Conservation (phyloP, 2,113 vertebrate genomes). For the Paedocypris sp. region DNA sequence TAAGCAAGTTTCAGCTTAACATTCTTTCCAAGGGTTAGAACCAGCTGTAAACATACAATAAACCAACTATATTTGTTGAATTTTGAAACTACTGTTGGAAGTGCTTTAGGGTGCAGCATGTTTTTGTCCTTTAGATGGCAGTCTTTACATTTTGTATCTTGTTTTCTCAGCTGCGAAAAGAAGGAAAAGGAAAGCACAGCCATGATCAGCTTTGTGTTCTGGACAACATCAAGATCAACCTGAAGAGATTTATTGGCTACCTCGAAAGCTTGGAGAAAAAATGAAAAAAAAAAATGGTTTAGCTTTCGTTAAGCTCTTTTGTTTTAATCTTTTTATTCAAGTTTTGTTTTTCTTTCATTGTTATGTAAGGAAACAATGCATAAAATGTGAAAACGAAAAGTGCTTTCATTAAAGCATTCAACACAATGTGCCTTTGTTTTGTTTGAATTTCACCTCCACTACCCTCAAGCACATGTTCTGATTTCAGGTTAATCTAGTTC, state of each 20-base stretch:
- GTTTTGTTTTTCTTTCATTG: neutral
- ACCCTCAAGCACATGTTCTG: no score
- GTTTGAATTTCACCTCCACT: no score
- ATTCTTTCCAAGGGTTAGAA: no score
- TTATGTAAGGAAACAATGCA: neutral
- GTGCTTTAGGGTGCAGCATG: neutral
- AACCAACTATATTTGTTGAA: no score
- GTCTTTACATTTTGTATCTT: slow-evolving; percentile 8
- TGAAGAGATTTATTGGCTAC: slow-evolving; percentile 88
- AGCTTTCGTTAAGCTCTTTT: neutral
- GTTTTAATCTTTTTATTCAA: neutral
- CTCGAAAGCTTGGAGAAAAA: slow-evolving; percentile 71
- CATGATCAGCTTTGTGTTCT: slow-evolving; percentile 86
- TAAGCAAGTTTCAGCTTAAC: neutral
- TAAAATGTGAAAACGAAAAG: neutral
- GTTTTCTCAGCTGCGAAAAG: slow-evolving; percentile 75
- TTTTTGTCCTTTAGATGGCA: slow-evolving; percentile 5
- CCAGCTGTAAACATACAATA: no score
- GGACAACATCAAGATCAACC: slow-evolving; percentile 87
- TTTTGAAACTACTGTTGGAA: no score
- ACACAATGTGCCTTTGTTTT: neutral
- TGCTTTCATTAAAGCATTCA: slow-evolving; percentile 12
- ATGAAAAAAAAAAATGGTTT: slow-evolving; percentile 20
- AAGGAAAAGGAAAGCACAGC: slow-evolving; percentile 73
- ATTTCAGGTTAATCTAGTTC: no score